phyloP scores from a whole-genome alignment of 2,113 vertebrate species.

The Oenanthe oenanthe region DNA sequence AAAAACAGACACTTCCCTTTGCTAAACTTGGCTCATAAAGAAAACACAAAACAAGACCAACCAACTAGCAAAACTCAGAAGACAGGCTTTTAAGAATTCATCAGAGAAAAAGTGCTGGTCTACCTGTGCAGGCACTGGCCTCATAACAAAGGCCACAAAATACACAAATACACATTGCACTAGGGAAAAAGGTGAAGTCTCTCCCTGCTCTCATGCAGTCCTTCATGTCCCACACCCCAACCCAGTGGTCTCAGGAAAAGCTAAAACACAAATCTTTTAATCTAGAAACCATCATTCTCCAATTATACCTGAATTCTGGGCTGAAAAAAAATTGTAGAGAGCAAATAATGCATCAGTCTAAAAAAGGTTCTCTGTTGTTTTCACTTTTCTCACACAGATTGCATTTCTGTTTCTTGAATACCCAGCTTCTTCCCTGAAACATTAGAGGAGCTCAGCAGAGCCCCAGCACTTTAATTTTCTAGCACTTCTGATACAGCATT shows the following conservation, averaged over 20 bases:
- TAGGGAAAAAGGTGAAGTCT: not conserved
- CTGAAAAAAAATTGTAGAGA: not conserved
- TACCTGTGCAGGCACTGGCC: not conserved
- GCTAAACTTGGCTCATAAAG: not conserved
- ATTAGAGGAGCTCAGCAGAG: not conserved
- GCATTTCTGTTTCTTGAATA: not conserved
- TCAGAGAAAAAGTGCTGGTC: not conserved
- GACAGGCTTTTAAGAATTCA: not conserved
- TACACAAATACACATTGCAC: not conserved
- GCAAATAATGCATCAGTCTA: not conserved
- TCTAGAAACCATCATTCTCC: not conserved
- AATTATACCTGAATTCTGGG: not conserved
- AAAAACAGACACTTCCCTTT: not conserved
- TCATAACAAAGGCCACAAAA: not conserved
- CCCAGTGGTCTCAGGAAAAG: not conserved
- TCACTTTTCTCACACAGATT: not conserved
- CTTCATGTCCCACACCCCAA: not conserved
- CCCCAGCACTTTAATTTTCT: not conserved
- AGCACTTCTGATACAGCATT: not conserved
- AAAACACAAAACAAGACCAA: not conserved
- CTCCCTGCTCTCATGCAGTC: accelerated
- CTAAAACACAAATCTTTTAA: not conserved
- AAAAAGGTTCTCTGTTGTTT: not conserved
- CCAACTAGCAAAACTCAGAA: not conserved
- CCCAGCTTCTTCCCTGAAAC: not conserved